These are phyloP conservation scores for Ornithoptera alexandrae DNA, from an alignment of 2,888 invertebrate species.

Conservation along the genomic window DNA sequence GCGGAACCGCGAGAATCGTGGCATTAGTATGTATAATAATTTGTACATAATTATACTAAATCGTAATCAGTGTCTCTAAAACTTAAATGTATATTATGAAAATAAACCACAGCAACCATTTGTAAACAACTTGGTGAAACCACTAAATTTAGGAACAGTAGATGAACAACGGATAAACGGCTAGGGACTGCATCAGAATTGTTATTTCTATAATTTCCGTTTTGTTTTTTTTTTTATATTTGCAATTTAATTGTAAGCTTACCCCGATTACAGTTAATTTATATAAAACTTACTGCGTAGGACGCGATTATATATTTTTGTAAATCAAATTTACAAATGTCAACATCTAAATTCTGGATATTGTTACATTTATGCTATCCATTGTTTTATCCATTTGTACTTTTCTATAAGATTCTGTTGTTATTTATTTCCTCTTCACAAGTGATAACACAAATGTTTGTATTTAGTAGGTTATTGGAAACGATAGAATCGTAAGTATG, in stretches of 20 bases:
- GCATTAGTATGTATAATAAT: not conserved
- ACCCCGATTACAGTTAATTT: not conserved
- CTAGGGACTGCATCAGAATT: not conserved
- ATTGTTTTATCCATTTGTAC: conserved; percentile 16
- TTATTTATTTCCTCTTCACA: conserved; percentile 8
- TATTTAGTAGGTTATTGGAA: conserved; percentile 16
- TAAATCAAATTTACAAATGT: conserved; percentile 11
- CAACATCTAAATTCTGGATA: not conserved
- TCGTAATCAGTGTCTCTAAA: not conserved
- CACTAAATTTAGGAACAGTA: not conserved
- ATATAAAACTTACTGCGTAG: conserved; percentile 7
- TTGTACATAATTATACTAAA: not conserved
- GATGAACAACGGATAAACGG: not conserved
- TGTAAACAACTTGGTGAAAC: not conserved
- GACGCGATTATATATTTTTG: conserved; percentile 21
- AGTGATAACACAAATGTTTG: conserved; percentile 27
- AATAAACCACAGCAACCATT: not conserved
- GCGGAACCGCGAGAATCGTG: not conserved
- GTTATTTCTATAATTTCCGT: not conserved
- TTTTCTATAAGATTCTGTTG: conserved; percentile 7
- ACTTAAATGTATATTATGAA: not conserved
- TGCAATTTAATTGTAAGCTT: not conserved
- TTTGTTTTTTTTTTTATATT: not conserved
- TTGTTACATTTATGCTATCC: conserved; percentile 4
- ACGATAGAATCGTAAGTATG: conserved; percentile 21